phyloP scores from a whole-genome alignment of 2,888 invertebrate species.

The Leptopterna dolabrata region DNA sequence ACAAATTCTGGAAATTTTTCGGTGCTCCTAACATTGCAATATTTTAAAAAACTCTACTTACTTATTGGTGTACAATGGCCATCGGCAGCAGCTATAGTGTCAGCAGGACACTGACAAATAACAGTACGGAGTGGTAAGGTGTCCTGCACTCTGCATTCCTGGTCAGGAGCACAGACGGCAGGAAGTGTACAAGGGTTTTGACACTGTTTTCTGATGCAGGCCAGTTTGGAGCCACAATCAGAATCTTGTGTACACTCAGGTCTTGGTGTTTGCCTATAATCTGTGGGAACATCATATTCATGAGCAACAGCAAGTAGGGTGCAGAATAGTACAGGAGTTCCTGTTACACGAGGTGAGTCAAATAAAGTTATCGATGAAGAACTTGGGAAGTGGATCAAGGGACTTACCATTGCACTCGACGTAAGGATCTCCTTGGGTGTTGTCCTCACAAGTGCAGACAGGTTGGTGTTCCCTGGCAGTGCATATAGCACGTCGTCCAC shows the following conservation, averaged over 20 bases:
- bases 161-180: constrained; percentile 80
- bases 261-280: constrained; percentile 62
- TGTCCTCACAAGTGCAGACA: constrained; percentile 80
- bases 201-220: constrained; percentile 82
- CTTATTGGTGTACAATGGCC: constrained; percentile 75
- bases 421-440: constrained; percentile 83
- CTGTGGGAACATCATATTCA: background rate
- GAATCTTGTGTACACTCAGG: constrained; percentile 80
- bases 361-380: background rate
- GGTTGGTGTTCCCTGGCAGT: constrained; percentile 80
- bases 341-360: no score
- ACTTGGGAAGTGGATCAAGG: background rate
- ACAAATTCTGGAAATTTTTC: no score
- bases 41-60: background rate
- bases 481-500: constrained; percentile 83
- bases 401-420: constrained; percentile 73
- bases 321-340: no score
- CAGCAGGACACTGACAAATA: constrained; percentile 87
- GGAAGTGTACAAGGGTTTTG: constrained; percentile 80
- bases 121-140: constrained; percentile 84
- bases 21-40: constrained; percentile 65
- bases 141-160: constrained; percentile 83
- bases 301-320: constrained; percentile 59
- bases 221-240: constrained; percentile 80
- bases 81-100: constrained; percentile 79